Percentiles rank a stretch among this genome's conserved stretches.
phyloP scores from a whole-genome alignment of 2,888 invertebrate genomes.

The Scotopteryx bipunctaria region DNA sequence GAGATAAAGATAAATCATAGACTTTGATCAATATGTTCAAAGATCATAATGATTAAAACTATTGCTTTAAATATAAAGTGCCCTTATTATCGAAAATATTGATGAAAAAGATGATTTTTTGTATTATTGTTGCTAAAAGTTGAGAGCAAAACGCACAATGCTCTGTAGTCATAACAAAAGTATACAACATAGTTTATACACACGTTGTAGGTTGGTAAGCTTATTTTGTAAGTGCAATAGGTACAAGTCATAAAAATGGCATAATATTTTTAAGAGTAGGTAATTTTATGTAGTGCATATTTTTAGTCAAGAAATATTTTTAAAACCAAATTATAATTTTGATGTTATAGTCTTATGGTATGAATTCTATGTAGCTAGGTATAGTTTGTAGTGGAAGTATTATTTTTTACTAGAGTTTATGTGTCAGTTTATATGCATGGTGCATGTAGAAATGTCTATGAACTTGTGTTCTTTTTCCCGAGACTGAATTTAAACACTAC shows the following conservation, averaged over 20 bases:
- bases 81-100: conserved; percentile 28
- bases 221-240: conserved; percentile 61
- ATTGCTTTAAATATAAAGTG: conserved; percentile 29
- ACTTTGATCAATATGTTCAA: too few relatives aligned
- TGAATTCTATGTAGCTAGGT: conserved; percentile 35
- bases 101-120: conserved; percentile 13
- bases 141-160: conserved; percentile 68
- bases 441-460: conserved; percentile 49
- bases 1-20: too few relatives aligned
- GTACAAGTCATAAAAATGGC: conserved; percentile 69
- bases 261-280: conserved; percentile 50
- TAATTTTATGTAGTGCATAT: conserved; percentile 36
- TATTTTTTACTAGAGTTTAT: conserved; percentile 36
- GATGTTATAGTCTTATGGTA: conserved; percentile 34
- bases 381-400: conserved; percentile 39
- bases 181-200: conserved; percentile 41
- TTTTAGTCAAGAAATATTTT: conserved; percentile 42
- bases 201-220: conserved; percentile 44
- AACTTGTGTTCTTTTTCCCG: conserved; percentile 34
- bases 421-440: conserved; percentile 49
- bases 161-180: conserved; percentile 64
- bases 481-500: conserved; percentile 47
- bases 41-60: not conserved
- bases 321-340: conserved; percentile 45
- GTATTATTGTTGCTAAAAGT: conserved; percentile 21